Evolutionary conservation across 2,888 invertebrate genomes (phyloP).

Genomic region (Leptopilina myrica): DNA sequence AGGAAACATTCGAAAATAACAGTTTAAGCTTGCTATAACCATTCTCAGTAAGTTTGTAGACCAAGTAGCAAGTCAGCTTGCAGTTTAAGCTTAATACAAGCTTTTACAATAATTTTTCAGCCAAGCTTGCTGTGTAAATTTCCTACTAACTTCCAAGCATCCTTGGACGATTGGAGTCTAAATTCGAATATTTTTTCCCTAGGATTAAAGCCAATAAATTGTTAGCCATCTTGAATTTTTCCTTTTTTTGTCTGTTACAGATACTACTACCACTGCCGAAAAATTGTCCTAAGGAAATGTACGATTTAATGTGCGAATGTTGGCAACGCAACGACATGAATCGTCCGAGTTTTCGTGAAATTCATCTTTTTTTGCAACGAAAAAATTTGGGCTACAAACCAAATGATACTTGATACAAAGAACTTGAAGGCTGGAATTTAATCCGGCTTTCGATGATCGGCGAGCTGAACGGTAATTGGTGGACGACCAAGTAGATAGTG

Average conservation of each 20-base stretch:
- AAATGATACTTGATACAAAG: slow-evolving; percentile 74
- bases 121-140: too few relatives aligned
- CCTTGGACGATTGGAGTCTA: too few relatives aligned
- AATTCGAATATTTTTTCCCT: too few relatives aligned
- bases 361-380: slow-evolving; percentile 89
- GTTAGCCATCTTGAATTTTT: not conserved
- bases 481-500: slow-evolving; percentile 65
- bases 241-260: slow-evolving; percentile 56
- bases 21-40: too few relatives aligned
- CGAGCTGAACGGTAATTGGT: slow-evolving; percentile 75
- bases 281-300: slow-evolving; percentile 90
- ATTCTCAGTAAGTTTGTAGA: too few relatives aligned
- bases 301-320: slow-evolving; percentile 91
- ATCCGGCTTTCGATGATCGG: slow-evolving; percentile 75
- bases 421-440: slow-evolving; percentile 73
- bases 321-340: slow-evolving; percentile 89
- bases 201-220: too few relatives aligned
- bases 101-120: too few relatives aligned
- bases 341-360: slow-evolving; percentile 89
- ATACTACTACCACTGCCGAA: slow-evolving; percentile 83
- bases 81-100: too few relatives aligned
- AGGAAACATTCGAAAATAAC: too few relatives aligned
- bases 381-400: slow-evolving; percentile 82
- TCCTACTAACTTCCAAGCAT: too few relatives aligned
- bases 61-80: too few relatives aligned